Percentiles rank a stretch among this genome's conserved stretches.
These are phyloP conservation scores for Lacerta agilis DNA, from an alignment of 2,797 vertebrate species.

Conservation along the genomic window DNA sequence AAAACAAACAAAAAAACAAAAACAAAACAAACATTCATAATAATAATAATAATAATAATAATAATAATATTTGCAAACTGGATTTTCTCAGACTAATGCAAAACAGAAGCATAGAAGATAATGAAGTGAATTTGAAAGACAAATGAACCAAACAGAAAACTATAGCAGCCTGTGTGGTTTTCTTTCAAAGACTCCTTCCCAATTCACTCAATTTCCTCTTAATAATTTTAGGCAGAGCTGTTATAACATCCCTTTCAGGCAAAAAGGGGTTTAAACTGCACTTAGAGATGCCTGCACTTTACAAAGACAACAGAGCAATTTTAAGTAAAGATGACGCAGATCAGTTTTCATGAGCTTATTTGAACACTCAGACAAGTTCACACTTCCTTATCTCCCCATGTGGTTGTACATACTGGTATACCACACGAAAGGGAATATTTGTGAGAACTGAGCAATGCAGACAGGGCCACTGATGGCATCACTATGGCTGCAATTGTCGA, in stretches of 20 bases:
- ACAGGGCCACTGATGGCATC: not conserved
- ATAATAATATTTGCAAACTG: slow-evolving; percentile 48
- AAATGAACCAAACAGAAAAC: not conserved
- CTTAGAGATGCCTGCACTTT: not conserved
- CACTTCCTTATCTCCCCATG: not conserved
- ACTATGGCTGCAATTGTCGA: not conserved
- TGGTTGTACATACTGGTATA: not conserved
- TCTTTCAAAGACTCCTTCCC: not conserved
- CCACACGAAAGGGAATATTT: not conserved
- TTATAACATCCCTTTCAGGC: not conserved
- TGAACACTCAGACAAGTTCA: not conserved
- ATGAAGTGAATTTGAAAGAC: not conserved
- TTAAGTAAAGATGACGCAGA: not conserved
- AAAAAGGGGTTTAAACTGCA: not conserved
- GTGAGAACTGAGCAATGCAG: not conserved
- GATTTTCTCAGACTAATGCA: not conserved
- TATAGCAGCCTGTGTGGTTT: not conserved
- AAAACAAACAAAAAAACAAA: no score
- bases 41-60: slow-evolving; percentile 43
- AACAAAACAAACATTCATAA: slow-evolving; percentile 21
- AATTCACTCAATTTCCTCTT: not conserved
- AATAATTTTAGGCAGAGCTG: not conserved
- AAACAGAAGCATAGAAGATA: not conserved
- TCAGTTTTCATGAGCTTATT: not conserved
- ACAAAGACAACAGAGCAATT: not conserved